These are phyloP conservation scores for Tetranychus truncatus DNA, from an alignment of 2,888 invertebrate species.

Conservation along the genomic window DNA sequence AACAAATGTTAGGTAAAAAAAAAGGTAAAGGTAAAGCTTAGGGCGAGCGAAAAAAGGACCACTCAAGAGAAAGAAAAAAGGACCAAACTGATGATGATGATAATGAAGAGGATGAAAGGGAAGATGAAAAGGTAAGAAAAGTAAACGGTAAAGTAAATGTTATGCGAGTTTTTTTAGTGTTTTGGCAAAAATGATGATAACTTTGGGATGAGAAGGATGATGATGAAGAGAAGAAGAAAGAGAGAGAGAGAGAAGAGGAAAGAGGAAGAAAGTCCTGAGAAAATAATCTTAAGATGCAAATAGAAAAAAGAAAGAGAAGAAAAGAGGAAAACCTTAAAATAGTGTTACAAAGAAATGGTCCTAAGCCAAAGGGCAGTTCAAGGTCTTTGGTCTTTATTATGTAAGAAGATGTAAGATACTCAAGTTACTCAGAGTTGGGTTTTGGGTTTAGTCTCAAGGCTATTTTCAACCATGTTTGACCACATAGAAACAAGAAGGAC, in stretches of 20 bases:
- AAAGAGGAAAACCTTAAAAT: not conserved
- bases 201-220: not conserved
- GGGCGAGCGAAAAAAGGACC: not conserved
- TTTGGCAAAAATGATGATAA: not conserved
- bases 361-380: not conserved
- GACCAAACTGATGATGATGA: not conserved
- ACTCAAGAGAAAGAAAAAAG: not conserved
- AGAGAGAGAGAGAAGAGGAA: slow-evolving; percentile 13
- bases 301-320: not conserved
- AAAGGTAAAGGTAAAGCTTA: not conserved
- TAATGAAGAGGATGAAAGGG: slow-evolving; percentile 7
- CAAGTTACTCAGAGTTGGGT: not conserved
- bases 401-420: not conserved
- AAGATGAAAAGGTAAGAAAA: not conserved
- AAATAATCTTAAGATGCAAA: not conserved
- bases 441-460: not conserved
- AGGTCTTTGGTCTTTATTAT: not conserved
- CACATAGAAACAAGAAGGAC: not conserved
- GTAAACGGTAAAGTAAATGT: slow-evolving; percentile 4
- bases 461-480: not conserved
- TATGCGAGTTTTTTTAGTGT: not conserved
- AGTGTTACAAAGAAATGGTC: not conserved
- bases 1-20: too few species aligned
- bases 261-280: slow-evolving; percentile 2
- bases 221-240: not conserved